Base-by-base conservation (phyloP, 2,113 vertebrate species). In the Apistogramma diplotaenia region DNA sequence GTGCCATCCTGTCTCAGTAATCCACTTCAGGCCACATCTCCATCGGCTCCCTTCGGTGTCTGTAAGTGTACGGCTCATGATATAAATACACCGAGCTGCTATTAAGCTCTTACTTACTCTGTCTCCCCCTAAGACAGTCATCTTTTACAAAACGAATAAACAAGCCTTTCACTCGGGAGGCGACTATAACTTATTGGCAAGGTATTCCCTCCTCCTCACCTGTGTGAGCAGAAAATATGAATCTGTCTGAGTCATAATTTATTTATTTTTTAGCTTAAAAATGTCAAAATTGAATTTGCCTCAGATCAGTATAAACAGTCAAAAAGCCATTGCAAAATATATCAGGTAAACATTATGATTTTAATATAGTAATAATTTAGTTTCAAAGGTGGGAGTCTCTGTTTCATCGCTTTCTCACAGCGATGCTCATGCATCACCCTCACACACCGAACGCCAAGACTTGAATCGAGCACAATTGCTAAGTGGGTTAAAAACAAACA, bases 21-120 rank as follows among this genome's bases (percentile, higher is more conserved):
- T 91, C 91, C 87, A 87, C 81, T 89, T 77, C 88, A 90, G 86
- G 89, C 87, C 85, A 62, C 77, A 62, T 88, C 88, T 89, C 72
- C 78, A 78, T 85, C 85, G 77, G 49, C 31, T 72, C 81, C 75
- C 59, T 88, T 74, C 18, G 31, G 84, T 82, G 74, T 74, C 72
- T 82, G 37, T 82, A 61, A 87, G 70, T 81, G 82, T 85, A 49
- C 11, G 67, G 67, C 35, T 43, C 35, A 16, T 58, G 82, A 82
- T 81, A 85, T 86, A 78, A 88, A 86, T 74, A 87, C 73, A 71
- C 75, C 29, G 9, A 71, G 67, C 74, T 16, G 79, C 82, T 23
- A 79, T 53, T 74, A 76, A 82, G 85, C 84, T 77, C 78, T 76
- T 73, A 51, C 56, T 82, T 84, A 67, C 70, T 67, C 75, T 53